Conservation (phyloP, 2,797 vertebrate species). For the Melanotaenia nigrans region DNA sequence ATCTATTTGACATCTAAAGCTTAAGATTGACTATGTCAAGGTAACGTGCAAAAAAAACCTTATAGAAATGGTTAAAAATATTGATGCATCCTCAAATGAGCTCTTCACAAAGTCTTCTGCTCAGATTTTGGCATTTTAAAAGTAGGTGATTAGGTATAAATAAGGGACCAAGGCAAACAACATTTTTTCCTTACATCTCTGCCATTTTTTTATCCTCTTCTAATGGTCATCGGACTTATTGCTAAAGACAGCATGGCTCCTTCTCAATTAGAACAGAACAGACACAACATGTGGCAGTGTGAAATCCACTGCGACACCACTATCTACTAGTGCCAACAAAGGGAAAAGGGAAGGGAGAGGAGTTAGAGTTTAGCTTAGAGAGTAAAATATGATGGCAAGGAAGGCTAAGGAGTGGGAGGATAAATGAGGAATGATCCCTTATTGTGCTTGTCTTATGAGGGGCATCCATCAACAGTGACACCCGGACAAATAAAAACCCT, state of each 20-base stretch:
- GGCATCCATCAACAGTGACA: slow-evolving; percentile 83
- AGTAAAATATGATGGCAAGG: slow-evolving; percentile 70
- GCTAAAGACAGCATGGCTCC: slow-evolving; percentile 53
- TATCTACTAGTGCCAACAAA: slow-evolving; percentile 42
- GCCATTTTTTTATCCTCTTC: slow-evolving; percentile 15
- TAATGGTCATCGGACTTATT: slow-evolving; percentile 50
- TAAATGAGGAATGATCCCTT: slow-evolving; percentile 82
- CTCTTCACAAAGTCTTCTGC: neutral
- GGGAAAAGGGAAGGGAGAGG: neutral
- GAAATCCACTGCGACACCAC: slow-evolving; percentile 66
- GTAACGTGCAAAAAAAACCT: slow-evolving; percentile 2
- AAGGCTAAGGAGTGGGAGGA: slow-evolving; percentile 69
- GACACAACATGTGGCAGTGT: slow-evolving; percentile 56
- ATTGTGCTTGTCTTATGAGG: slow-evolving; percentile 84
- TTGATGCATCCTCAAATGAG: slow-evolving; percentile 18
- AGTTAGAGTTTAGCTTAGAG: slow-evolving; percentile 47
- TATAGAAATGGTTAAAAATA: slow-evolving; percentile 9
- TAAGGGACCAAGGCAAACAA: slow-evolving; percentile 18
- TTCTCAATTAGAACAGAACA: slow-evolving; percentile 66
- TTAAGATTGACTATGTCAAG: neutral
- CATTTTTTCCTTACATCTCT: slow-evolving; percentile 10
- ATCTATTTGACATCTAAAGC: slow-evolving; percentile 12
- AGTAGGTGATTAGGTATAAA: slow-evolving; percentile 18
- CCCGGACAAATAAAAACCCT: slow-evolving; percentile 74
- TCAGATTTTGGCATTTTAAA: slow-evolving; percentile 18